phyloP scores from a whole-genome alignment of 2,113 vertebrate species.

The Tamias sibiricus region DNA sequence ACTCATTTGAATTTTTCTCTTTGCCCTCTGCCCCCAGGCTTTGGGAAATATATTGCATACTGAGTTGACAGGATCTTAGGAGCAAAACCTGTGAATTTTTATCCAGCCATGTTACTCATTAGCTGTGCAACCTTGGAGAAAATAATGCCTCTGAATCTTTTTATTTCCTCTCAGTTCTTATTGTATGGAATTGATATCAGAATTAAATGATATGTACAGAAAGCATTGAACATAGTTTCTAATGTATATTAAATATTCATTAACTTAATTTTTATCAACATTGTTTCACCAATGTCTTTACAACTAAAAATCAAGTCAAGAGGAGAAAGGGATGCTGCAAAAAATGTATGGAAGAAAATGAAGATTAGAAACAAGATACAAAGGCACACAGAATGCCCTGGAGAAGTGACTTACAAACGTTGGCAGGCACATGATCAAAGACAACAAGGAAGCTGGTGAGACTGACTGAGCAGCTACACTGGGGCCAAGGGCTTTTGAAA shows the following conservation, averaged over 20 bases:
- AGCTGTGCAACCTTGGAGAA: not conserved
- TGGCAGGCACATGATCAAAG: not conserved
- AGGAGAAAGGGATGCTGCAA: not conserved
- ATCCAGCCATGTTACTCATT: not conserved
- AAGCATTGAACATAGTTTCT: not conserved
- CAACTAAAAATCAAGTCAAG: not conserved
- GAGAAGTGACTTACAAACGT: not conserved
- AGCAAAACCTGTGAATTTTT: not conserved
- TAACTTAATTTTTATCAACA: not conserved
- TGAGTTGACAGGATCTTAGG: not conserved
- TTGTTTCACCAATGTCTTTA: not conserved
- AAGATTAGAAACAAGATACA: not conserved
- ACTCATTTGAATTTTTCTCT: not conserved
- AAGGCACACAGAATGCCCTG: not conserved
- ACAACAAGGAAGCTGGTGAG: not conserved
- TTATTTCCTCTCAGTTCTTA: not conserved
- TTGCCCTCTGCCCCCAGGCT: not conserved
- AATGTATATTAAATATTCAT: not conserved
- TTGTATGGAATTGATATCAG: not conserved
- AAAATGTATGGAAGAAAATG: not conserved
- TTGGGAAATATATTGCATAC: not conserved
- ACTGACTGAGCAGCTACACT: not conserved
- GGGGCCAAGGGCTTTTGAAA: not conserved
- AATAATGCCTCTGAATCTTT: not conserved
- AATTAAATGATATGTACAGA: not conserved